Conservation (phyloP, 1,140 invertebrate species). For the Dufourea novaeangliae region DNA sequence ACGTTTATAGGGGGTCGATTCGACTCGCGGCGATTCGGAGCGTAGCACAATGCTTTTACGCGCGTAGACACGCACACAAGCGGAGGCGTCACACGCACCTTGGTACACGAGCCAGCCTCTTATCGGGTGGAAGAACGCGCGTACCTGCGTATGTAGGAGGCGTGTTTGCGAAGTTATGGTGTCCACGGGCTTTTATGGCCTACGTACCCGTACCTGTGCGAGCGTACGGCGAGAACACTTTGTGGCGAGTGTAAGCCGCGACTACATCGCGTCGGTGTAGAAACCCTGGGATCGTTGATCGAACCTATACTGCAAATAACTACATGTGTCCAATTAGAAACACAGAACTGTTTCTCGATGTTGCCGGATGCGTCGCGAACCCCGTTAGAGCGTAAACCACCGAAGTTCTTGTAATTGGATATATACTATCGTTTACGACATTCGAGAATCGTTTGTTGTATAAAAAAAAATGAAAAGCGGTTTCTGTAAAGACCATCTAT, state of each 20-base stretch:
- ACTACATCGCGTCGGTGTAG: conserved; percentile 1
- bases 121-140: conserved; percentile 55
- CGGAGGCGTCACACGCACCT: conserved; percentile 10
- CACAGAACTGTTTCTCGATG: conserved; percentile 68
- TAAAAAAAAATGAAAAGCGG: no score
- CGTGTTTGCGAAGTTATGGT: conserved; percentile 63
- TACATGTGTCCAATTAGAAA: conserved; percentile 78
- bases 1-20: conserved; percentile 10
- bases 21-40: neutral
- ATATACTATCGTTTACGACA: neutral
- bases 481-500: no score
- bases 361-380: neutral
- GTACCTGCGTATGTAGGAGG: conserved; percentile 59
- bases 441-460: neutral
- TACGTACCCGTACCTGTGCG: conserved; percentile 23
- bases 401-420: neutral
- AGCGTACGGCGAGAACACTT: neutral
- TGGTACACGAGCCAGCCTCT: conserved; percentile 46
- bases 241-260: conserved; percentile 3
- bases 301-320: conserved; percentile 68
- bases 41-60: conserved; percentile 34
- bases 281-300: conserved; percentile 43
- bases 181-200: conserved; percentile 64
- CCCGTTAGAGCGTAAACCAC: neutral
- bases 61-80: neutral